Evolutionary conservation across 2,797 vertebrate genomes (phyloP).

Genomic region (Peromyscus eremicus): DNA sequence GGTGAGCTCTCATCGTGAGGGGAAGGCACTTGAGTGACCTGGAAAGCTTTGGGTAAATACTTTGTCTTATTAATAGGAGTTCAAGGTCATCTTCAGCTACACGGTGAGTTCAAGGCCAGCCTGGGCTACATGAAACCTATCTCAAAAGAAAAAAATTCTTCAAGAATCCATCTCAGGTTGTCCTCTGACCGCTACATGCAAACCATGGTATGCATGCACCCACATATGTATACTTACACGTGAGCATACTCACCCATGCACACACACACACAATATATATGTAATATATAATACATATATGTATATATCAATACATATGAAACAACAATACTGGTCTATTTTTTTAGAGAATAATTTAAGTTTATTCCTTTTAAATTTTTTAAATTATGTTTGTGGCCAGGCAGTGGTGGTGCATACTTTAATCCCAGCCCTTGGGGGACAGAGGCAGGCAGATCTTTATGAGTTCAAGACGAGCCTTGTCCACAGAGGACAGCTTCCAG

Average conservation of each 20-base stretch:
- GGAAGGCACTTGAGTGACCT: not conserved
- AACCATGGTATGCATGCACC: not conserved
- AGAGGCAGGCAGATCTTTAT: not conserved
- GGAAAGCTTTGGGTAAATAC: not conserved
- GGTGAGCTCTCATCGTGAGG: conserved; percentile 80
- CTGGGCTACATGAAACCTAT: not conserved
- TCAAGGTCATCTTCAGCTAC: not conserved
- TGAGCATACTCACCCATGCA: not conserved
- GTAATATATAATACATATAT: too few species aligned
- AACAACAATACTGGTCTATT: not conserved
- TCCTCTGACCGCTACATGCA: not conserved
- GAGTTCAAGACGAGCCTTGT: not conserved
- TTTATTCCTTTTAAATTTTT: not conserved
- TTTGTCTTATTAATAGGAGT: conserved; percentile 1
- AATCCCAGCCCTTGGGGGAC: not conserved
- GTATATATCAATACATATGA: not conserved
- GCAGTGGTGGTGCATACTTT: not conserved
- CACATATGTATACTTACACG: too few species aligned
- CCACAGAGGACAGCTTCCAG: not conserved
- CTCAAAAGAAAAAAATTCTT: not conserved
- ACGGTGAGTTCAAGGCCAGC: not conserved
- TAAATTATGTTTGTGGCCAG: not conserved
- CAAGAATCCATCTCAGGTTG: not conserved
- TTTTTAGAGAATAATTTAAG: not conserved
- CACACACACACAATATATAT: not conserved